Percentiles rank a stretch among this genome's conserved stretches.
phyloP scores from a whole-genome alignment of 2,888 invertebrate genomes.

The Rhagonycha lutea region DNA sequence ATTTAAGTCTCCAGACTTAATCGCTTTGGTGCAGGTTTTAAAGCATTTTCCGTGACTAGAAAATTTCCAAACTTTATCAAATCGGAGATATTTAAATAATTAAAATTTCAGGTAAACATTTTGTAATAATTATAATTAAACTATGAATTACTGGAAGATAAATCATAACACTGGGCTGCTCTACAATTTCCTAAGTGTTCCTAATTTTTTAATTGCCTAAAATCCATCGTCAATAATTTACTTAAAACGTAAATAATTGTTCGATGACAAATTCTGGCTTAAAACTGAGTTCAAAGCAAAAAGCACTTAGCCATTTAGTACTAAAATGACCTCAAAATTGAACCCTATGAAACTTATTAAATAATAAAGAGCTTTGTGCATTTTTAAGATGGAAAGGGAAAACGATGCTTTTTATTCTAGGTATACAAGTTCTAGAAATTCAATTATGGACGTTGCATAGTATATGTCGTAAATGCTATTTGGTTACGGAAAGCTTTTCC shows the following conservation, averaged over 20 bases:
- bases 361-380: background rate
- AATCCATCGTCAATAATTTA: background rate
- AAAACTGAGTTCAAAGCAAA: background rate
- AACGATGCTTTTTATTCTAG: background rate
- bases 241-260: background rate
- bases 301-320: background rate
- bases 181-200: background rate
- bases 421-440: background rate
- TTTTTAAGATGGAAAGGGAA: background rate
- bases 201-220: background rate
- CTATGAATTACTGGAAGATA: background rate
- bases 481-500: background rate
- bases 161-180: background rate
- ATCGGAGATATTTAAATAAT: background rate
- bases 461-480: background rate
- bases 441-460: background rate
- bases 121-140: background rate
- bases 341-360: background rate
- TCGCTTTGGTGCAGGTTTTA: slow-evolving; percentile 7
- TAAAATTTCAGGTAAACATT: background rate
- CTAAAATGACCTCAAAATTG: background rate
- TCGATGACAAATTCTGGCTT: background rate
- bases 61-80: slow-evolving; percentile 1
- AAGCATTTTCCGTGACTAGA: background rate
- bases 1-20: slow-evolving; percentile 15